A percentile compares a stretch with the other conserved stretches of the same genome.
phyloP scores from a whole-genome alignment of 1,140 invertebrate species.

The Whitmania pigra region DNA sequence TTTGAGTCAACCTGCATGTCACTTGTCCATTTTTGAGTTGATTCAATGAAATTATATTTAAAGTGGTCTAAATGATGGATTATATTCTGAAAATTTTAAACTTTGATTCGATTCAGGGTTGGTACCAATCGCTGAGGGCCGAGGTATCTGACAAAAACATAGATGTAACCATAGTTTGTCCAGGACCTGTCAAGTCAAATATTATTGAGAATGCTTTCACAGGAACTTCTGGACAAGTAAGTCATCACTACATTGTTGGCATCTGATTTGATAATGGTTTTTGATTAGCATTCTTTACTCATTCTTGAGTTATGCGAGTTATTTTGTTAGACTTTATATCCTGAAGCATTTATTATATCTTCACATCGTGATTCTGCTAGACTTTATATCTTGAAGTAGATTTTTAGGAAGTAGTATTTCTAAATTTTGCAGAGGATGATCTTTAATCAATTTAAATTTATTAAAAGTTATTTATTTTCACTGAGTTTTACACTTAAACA shows the following conservation, averaged over 20 bases:
- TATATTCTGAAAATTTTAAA: not conserved
- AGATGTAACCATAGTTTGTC: constrained; percentile 59
- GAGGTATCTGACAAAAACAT: constrained; percentile 53
- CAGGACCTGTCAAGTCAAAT: constrained; percentile 61
- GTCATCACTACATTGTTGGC: not conserved
- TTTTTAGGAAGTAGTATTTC: too few relatives aligned
- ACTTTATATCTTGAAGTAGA: not conserved
- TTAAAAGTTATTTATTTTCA: not conserved
- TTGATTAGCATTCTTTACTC: not conserved
- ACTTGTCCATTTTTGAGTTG: too few relatives aligned
- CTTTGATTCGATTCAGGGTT: constrained; percentile 48
- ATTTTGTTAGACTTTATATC: too few relatives aligned
- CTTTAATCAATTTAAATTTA: not conserved
- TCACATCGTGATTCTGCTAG: too few relatives aligned
- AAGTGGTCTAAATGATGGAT: too few relatives aligned
- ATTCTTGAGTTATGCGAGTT: not conserved
- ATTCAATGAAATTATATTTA: too few relatives aligned
- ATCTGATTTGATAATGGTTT: not conserved
- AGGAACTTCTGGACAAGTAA: constrained; percentile 50
- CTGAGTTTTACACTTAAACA: not conserved
- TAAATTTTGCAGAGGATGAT: not conserved
- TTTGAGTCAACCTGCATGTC: too few relatives aligned
- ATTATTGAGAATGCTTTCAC: constrained; percentile 61
- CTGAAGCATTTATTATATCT: too few relatives aligned
- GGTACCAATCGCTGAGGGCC: constrained; percentile 52